Percentiles rank a stretch among this genome's conserved stretches.
Conservation (phyloP, 2,888 invertebrate species). For the Enchytraeus crypticus region DNA sequence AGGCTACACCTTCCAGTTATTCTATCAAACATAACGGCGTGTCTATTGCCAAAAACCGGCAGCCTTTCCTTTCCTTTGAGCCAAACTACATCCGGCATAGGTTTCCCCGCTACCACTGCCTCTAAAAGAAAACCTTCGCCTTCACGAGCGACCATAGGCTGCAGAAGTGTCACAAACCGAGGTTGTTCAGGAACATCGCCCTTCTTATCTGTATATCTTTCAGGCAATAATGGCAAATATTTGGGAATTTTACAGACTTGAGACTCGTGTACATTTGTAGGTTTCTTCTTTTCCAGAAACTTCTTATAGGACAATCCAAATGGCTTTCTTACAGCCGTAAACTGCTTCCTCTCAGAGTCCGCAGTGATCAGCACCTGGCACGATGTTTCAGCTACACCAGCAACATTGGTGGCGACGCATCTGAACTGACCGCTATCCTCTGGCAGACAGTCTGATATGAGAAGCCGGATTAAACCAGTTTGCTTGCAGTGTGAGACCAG, state of each 20-base stretch:
- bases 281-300: too few relatives aligned
- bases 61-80: constrained; percentile 55
- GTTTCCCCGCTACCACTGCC: constrained; percentile 67
- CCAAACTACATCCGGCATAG: constrained; percentile 63
- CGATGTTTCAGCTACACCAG: constrained; percentile 66
- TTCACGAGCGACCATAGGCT: constrained; percentile 48
- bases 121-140: constrained; percentile 66
- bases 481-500: constrained; percentile 40
- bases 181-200: constrained; percentile 21
- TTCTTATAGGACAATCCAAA: too few relatives aligned
- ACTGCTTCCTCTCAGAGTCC: neutral
- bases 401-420: constrained; percentile 69
- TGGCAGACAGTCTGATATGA: constrained; percentile 45
- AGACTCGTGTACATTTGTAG: too few relatives aligned
- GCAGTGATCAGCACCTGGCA: constrained; percentile 50
- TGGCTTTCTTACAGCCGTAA: too few relatives aligned
- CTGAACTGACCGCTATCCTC: constrained; percentile 38
- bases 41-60: constrained; percentile 2
- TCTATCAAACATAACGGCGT: constrained; percentile 16
- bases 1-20: constrained; percentile 61
- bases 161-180: constrained; percentile 25
- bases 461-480: constrained; percentile 37
- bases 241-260: too few relatives aligned
- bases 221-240: too few relatives aligned
- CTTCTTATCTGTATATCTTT: too few relatives aligned